phyloP scores from a whole-genome alignment of 2,797 vertebrate genomes.

The Anguilla pacifica region DNA sequence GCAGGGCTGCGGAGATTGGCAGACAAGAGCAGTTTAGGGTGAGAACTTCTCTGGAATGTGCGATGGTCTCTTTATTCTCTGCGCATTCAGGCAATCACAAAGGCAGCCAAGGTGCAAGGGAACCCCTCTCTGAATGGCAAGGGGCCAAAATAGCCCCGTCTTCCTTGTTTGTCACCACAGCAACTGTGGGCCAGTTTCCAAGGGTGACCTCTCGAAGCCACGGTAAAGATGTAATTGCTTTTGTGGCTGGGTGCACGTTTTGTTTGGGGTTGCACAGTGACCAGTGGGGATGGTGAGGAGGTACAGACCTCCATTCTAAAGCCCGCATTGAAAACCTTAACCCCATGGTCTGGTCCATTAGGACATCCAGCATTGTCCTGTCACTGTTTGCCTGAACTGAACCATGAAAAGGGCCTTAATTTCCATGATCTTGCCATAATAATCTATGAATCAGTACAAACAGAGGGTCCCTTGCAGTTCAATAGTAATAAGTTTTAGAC shows the following conservation, averaged over 20 bases:
- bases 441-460: not conserved
- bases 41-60: slow-evolving; percentile 11
- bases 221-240: slow-evolving; percentile 67
- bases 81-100: slow-evolving; percentile 34
- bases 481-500: not conserved
- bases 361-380: not conserved
- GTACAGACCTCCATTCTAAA: slow-evolving; percentile 25
- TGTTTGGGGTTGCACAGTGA: slow-evolving; percentile 62
- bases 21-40: slow-evolving; percentile 4
- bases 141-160: slow-evolving; percentile 43
- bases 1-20: not conserved
- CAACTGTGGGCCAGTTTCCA: slow-evolving; percentile 63
- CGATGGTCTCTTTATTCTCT: slow-evolving; percentile 5
- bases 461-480: not conserved
- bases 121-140: slow-evolving; percentile 41
- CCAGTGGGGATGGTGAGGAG: slow-evolving; percentile 42
- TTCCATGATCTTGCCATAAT: not conserved
- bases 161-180: slow-evolving; percentile 66
- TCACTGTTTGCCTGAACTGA: not conserved
- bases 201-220: slow-evolving; percentile 63
- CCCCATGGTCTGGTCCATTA: not conserved
- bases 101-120: slow-evolving; percentile 25
- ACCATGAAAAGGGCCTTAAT: not conserved
- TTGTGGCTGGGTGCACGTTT: slow-evolving; percentile 60
- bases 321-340: slow-evolving; percentile 8